Evolutionary conservation across 2,797 vertebrate species (phyloP).

Genomic region (Danio aesculapii): DNA sequence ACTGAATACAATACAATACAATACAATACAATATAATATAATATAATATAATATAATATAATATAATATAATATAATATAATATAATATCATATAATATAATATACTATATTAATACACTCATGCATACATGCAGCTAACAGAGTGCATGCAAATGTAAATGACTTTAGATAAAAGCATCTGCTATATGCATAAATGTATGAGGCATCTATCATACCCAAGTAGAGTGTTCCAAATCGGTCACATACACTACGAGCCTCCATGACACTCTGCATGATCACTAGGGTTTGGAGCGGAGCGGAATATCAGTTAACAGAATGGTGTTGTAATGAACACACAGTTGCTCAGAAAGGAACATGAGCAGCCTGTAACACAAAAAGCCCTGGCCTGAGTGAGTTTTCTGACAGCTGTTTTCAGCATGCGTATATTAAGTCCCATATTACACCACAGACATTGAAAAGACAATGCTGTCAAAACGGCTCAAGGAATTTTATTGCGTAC

Average conservation of each 20-base stretch:
- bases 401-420: constrained; percentile 28
- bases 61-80: not conserved
- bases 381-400: constrained; percentile 27
- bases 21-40: too few species aligned
- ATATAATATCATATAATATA: too few species aligned
- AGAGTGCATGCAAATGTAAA: not conserved
- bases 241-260: not conserved
- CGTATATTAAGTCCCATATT: constrained; percentile 38
- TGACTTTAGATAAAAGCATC: constrained; percentile 17
- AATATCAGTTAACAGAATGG: constrained; percentile 40
- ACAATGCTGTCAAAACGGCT: constrained; percentile 47
- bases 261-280: constrained; percentile 8
- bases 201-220: not conserved
- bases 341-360: constrained; percentile 14
- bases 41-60: too few species aligned
- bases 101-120: not conserved
- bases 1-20: too few species aligned
- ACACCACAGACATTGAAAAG: constrained; percentile 19
- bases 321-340: constrained; percentile 34
- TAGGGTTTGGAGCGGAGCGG: not conserved
- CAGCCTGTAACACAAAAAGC: constrained; percentile 8
- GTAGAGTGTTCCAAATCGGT: constrained; percentile 24
- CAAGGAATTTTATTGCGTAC: constrained; percentile 29
- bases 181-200: not conserved
- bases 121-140: not conserved